Percentiles rank a stretch among this genome's conserved stretches.
Conservation (phyloP, 2,888 invertebrate genomes). For the Thereva nobilitata region DNA sequence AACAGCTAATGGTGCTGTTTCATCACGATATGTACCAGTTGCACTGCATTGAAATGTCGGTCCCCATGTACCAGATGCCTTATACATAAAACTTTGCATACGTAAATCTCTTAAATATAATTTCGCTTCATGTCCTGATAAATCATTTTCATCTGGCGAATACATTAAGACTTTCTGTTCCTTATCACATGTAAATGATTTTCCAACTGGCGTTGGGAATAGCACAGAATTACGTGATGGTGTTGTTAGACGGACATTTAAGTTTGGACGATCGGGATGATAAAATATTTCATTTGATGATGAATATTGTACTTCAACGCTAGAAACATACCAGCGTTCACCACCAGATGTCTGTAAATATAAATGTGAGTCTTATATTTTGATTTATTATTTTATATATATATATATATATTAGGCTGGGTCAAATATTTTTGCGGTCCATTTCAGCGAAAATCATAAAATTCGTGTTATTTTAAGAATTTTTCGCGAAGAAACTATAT, state of each 20-base stretch:
- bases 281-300: slow-evolving; percentile 65
- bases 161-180: slow-evolving; percentile 70
- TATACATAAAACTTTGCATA: slow-evolving; percentile 88
- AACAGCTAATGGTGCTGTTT: slow-evolving; percentile 82
- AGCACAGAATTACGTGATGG: slow-evolving; percentile 66
- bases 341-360: slow-evolving; percentile 76
- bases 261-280: slow-evolving; percentile 64
- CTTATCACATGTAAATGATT: slow-evolving; percentile 76
- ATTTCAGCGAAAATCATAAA: too few species aligned
- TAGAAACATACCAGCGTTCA: slow-evolving; percentile 85
- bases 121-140: slow-evolving; percentile 64
- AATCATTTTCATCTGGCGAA: slow-evolving; percentile 59
- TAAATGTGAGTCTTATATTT: background rate
- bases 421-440: too few species aligned
- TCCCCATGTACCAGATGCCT: slow-evolving; percentile 68
- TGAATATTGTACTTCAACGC: slow-evolving; percentile 76
- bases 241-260: slow-evolving; percentile 63
- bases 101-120: slow-evolving; percentile 71
- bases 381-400: background rate
- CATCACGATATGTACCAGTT: slow-evolving; percentile 69
- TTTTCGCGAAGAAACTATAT: too few species aligned
- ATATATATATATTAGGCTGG: too few species aligned
- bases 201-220: slow-evolving; percentile 85
- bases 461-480: too few species aligned
- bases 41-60: slow-evolving; percentile 58